Base-by-base conservation (phyloP, 1,140 invertebrate species). In the Drosophila tropicalis region DNA sequence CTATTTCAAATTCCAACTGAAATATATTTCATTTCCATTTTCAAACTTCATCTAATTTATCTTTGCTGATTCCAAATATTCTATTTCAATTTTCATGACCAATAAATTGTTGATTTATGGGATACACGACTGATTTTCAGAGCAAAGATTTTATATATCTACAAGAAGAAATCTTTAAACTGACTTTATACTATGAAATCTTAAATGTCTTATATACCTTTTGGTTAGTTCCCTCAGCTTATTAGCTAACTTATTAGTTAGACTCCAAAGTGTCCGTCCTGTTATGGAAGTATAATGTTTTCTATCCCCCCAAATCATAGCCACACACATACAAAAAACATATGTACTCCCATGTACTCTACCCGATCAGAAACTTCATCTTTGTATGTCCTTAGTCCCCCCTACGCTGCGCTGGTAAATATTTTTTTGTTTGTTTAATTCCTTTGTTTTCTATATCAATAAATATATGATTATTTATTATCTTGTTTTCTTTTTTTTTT, bases 331-430 rank as follows among this genome's bases (percentile, higher is more conserved):
- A 51, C 44, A 51, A 19, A 51, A 29, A 29, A 47, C 44, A 47
- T 47, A 47, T 25, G 22, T 25, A 25, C 22, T 25, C 22, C 22
- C 22, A 29, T 47, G 44, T 47, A 47, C 44, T 17, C 44, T 5
- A 29, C 29, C 29, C 29, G 44, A 47, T 51, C 44, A 51, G 44
- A 51, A 51, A 51, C 44, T 22, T 51, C 44, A 51, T 51, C 44
- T 22, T 51, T 51, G 17, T 51, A 51, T 51, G 44, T 51, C 17
- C 17, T 51, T 86, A 87, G 82, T 87, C 72, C 72, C 64, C 72
- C 72, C 67, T 87, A 81, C 75, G 77, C 86, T 78, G 79, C 74
- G 84, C 84, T 89, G 84, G 84, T 89, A 89, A 89, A 89, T 89
- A 89, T 81, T 61, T 68, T 79, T 68, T 82, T 77, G 79, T 41